Base-by-base conservation (phyloP, 2,888 invertebrate genomes). In the Scaptomyza tumidula region DNA sequence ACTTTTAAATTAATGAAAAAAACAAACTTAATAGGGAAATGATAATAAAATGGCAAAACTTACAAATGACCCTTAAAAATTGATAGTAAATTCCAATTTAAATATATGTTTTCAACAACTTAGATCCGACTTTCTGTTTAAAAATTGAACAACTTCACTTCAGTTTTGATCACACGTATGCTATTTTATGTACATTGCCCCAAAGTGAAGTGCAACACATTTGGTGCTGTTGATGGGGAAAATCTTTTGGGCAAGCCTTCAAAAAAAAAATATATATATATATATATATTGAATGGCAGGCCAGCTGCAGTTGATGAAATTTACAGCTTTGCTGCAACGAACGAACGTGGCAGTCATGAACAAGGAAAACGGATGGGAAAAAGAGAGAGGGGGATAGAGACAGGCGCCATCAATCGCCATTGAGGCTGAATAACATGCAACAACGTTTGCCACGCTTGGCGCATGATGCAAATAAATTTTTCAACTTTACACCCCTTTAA, bases 401-500 rank as follows among this genome's bases (percentile, higher is more conserved):
- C 66, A 66, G 49, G 24, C 37, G 66, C 71, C 67, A 74, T 75
- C 76, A 75, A 75, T 75, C 58, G 54, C 61, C 71, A 71, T 71
- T 71, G 60, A 65, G 54, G 72, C 68, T 68, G 72, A 75, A 75
- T 71, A 68, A 78, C 71, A 64, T 65, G 62, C 48, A 71, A 69
- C 70, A 63, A 41, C 41, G 41, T 16, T 41, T 16, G 41, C 16
- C 52, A 50, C 63, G 68, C 54, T 55, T 65, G 65, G 53, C 48
- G 64, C 73, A 76, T 57, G 70, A 76, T 83, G 84, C 84, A 86
- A 78, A 86, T 84, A 86, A 84, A 84, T 84, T 84, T 52, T 49
- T 65, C 67, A 76, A 70, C 86, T 86, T 83, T 86, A 69, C 74
- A 69, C 72, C 39, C 80, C 80, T 74, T 83, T 86, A 86, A 84